These are phyloP conservation scores for Poecilobothrus nobilitatus DNA, from an alignment of 2,888 invertebrate species.

Conservation along the genomic window DNA sequence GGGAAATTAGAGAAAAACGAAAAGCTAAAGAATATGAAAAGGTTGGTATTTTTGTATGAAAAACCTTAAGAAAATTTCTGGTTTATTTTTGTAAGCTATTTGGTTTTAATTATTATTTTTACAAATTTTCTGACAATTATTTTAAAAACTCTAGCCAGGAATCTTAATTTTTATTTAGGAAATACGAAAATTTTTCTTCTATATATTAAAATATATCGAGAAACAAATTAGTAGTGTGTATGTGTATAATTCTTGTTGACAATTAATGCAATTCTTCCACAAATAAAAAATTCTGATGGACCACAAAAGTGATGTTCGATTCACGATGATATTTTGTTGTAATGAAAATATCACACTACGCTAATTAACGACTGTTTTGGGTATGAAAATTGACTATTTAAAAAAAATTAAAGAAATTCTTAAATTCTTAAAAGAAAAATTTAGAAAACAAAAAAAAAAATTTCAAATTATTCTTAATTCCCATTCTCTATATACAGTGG, in stretches of 20 bases:
- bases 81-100: background rate
- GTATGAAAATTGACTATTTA: slow-evolving; percentile 6
- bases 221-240: slow-evolving; percentile 1
- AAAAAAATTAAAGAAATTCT: background rate
- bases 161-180: slow-evolving; percentile 4
- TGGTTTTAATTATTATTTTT: background rate
- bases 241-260: background rate
- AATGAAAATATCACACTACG: background rate
- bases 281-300: slow-evolving; percentile 4
- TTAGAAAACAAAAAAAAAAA: background rate
- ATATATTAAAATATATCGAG: background rate
- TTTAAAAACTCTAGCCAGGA: background rate
- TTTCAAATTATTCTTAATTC: slow-evolving; percentile 1
- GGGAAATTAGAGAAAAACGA: slow-evolving; percentile 85
- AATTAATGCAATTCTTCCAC: background rate
- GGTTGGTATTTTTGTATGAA: slow-evolving; percentile 23
- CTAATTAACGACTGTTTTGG: background rate
- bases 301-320: slow-evolving; percentile 1
- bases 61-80: background rate
- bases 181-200: background rate
- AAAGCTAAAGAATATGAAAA: slow-evolving; percentile 85
- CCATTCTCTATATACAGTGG: slow-evolving; percentile 6
- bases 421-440: background rate
- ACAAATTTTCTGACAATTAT: background rate
- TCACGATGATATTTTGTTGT: background rate